These are phyloP conservation scores for Muntiacus reevesi DNA, from an alignment of 2,113 vertebrate species.

Conservation along the genomic window DNA sequence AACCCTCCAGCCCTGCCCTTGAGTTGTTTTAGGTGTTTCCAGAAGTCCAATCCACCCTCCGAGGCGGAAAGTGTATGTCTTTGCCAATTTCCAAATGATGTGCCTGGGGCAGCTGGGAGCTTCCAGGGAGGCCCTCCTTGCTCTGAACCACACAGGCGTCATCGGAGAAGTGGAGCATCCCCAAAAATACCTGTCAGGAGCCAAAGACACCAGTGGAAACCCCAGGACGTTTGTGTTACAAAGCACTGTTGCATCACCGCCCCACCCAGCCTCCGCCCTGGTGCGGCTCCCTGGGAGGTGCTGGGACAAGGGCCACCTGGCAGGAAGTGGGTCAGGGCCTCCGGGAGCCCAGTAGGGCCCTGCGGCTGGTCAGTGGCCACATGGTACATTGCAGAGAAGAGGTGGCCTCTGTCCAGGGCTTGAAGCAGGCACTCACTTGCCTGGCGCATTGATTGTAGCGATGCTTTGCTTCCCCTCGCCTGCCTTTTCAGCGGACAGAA, in stretches of 20 bases:
- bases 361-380: no score
- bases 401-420: not conserved
- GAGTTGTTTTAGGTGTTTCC: not conserved
- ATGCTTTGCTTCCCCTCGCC: not conserved
- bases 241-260: not conserved
- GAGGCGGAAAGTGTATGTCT: not conserved
- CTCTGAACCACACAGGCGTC: conserved; percentile 49
- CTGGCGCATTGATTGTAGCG: fast-evolving
- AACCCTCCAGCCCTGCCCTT: not conserved
- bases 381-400: not conserved
- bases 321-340: not conserved
- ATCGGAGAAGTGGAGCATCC: not conserved
- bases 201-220: not conserved
- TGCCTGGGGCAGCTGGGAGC: not conserved
- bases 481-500: no score
- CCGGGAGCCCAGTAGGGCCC: not conserved
- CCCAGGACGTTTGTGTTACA: not conserved
- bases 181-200: not conserved
- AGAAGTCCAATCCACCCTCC: not conserved
- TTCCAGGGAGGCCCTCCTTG: not conserved
- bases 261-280: conserved; percentile 4
- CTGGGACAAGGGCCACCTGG: not conserved
- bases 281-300: not conserved
- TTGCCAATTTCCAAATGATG: not conserved
- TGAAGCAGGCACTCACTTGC: not conserved